Base-by-base conservation (phyloP, 2,888 invertebrate genomes). In the Tetragonisca angustula region DNA sequence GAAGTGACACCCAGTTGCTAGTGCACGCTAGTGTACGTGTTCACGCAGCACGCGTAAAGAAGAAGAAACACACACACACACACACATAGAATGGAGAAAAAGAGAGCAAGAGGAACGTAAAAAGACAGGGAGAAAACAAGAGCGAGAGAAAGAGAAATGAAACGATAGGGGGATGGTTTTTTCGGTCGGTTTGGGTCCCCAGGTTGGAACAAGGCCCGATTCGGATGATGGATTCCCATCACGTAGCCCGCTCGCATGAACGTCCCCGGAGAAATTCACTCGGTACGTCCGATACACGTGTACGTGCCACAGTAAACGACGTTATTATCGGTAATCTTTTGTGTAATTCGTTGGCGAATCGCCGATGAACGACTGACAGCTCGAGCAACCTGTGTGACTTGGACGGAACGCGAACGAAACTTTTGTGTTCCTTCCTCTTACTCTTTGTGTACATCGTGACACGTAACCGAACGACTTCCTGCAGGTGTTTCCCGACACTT, bases 171-270 rank as follows among this genome's bases (percentile, higher is more conserved):
- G 21, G n/a, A 61, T 61, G 65, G 43, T 76, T 43, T 80, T 84
- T 81, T 81, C 74, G 72, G 59, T 69, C 70, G 71, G 81, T 77
- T 81, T 76, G 75, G 36, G 85, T 36, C 74, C 24, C 15, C 74
- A 75, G 65, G 74, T 65, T 65, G 75, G 76, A 36, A 78, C 67
- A 50, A 50, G 65, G 86, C 81, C 73, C 87, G 67, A 72, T 49
- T 73, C 24, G 80, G 84, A 87, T 87, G 89, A 90, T 88, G 86
- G 87, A 90, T 89, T 88, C 86, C 76, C 80, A 81, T 89, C 87
- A 86, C 83, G 87, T 87, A 84, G 52, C 68, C 36, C 56, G 71
- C 36, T 81, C 76, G 69, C 54, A n/a, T 79, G 76, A 86, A 83
- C 74, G 77, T 81, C 74, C 54, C 71, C 15, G 24, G 61, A 71